Evolutionary conservation across 2,888 invertebrate genomes (phyloP).

Genomic region (Drosophila dives): DNA sequence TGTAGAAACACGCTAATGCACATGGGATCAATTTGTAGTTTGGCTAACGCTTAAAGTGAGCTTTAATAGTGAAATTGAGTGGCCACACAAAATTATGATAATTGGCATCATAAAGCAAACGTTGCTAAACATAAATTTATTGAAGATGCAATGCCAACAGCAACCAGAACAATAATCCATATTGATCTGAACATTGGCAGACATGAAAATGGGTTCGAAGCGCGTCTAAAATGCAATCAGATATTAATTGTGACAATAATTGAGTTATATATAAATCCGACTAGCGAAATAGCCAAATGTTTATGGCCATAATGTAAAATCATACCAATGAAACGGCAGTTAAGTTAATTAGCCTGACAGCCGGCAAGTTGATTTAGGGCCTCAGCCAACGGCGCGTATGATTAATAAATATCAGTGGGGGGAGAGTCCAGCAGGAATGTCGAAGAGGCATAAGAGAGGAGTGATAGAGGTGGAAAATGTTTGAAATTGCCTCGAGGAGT

Average conservation of each 20-base stretch:
- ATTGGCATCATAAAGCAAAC: slow-evolving; percentile 62
- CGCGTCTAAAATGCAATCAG: slow-evolving; percentile 62
- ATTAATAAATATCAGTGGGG: slow-evolving; percentile 47
- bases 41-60: slow-evolving; percentile 19
- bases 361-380: slow-evolving; percentile 61
- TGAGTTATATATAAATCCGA: slow-evolving; percentile 73
- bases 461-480: slow-evolving; percentile 2
- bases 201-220: slow-evolving; percentile 12
- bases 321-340: slow-evolving; percentile 37
- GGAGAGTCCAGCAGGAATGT: background rate
- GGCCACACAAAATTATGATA: slow-evolving; percentile 54
- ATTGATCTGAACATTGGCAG: slow-evolving; percentile 18
- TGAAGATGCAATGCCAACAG: slow-evolving; percentile 44
- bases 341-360: slow-evolving; percentile 62
- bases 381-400: slow-evolving; percentile 70
- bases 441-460: background rate
- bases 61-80: slow-evolving; percentile 47
- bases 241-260: slow-evolving; percentile 78
- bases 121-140: slow-evolving; percentile 55
- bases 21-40: slow-evolving; percentile 43
- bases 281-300: background rate
- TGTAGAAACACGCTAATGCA: slow-evolving; percentile 12
- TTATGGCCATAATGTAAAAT: slow-evolving; percentile 8
- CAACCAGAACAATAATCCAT: slow-evolving; percentile 28
- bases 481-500: slow-evolving; percentile 38